Base-by-base conservation (phyloP, 2,113 vertebrate species). In the Scomber colias region DNA sequence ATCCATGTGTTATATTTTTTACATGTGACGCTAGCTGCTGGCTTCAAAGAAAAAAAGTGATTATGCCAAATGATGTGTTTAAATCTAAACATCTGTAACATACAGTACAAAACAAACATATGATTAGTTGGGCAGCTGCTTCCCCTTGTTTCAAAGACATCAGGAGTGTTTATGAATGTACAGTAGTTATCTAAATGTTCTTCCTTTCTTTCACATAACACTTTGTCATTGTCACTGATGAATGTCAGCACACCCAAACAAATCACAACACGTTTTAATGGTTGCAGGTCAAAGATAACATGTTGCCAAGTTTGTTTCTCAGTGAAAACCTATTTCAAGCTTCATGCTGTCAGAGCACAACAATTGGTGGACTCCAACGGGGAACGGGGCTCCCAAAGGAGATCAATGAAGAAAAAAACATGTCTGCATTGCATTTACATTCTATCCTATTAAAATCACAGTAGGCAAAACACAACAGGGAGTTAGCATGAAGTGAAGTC, bases 401-500 rank as follows among this genome's bases (percentile, higher is more conserved):
- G 19, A 72, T 75, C 49, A 15, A 46, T 75, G 7, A 70, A 73
- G 51, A 64, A 10, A 16, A 13, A 65, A 66, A 11, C 35, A n/a
- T 30, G 13, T 5, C 31, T 54, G 14, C 5, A 35, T 55, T 15
- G 10, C 62, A 40, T 84, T 80, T 65, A 67, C 27, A 71, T 44
- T 65, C 21, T 16, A 3, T 64, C 17, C 30, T 55, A 0, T 74
- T 75, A 54, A 76, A 78, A 44, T 69, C 48, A 17, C 76, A 68
- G 60, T 73, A 75, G 63, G 81, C 69, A 4, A 82, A 84, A 70
- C 68, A 66, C 71, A 88, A 80, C 82, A 48, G 69, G 79, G 62
- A 90, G 72, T 59, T 53, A 51, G 60, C 46, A 17, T 80, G 45
- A 77, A 46, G 40, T 74, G 31, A 66, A 81, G 71, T 78, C 72